These are phyloP conservation scores for Tauraco erythrolophus DNA, from an alignment of 2,113 vertebrate species.

Conservation along the genomic window DNA sequence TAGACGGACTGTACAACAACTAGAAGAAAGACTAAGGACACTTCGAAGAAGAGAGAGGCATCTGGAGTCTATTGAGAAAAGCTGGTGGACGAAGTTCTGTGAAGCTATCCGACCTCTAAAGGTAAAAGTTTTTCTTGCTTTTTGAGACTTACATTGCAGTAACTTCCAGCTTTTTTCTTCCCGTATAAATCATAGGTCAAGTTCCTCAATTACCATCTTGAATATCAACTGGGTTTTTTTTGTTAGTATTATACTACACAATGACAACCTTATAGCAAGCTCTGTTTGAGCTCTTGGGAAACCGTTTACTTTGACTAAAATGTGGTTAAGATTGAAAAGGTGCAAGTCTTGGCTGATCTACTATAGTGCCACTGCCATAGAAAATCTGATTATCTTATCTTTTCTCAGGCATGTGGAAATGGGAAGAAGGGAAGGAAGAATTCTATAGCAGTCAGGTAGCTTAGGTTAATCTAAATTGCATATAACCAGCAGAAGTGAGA, in stretches of 20 bases:
- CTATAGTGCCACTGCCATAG: not conserved
- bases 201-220: not conserved
- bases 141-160: not conserved
- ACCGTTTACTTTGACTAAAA: not conserved
- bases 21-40: slow-evolving; percentile 87
- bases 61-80: slow-evolving; percentile 90
- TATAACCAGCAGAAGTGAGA: not conserved
- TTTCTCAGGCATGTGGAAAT: not conserved
- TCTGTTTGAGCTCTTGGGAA: not conserved
- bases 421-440: not conserved
- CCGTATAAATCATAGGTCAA: not conserved
- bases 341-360: not conserved
- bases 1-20: slow-evolving; percentile 84
- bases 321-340: not conserved
- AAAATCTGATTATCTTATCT: not conserved
- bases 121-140: slow-evolving; percentile 70
- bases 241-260: not conserved
- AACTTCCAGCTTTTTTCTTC: not conserved
- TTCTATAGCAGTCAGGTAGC: not conserved
- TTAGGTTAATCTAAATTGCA: not conserved
- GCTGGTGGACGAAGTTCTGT: slow-evolving; percentile 92
- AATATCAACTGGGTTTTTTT: not conserved
- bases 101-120: slow-evolving; percentile 89
- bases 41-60: slow-evolving; percentile 88
- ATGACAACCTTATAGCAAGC: not conserved